Base-by-base conservation (phyloP, 2,797 vertebrate genomes). In the Rhincodon typus region DNA sequence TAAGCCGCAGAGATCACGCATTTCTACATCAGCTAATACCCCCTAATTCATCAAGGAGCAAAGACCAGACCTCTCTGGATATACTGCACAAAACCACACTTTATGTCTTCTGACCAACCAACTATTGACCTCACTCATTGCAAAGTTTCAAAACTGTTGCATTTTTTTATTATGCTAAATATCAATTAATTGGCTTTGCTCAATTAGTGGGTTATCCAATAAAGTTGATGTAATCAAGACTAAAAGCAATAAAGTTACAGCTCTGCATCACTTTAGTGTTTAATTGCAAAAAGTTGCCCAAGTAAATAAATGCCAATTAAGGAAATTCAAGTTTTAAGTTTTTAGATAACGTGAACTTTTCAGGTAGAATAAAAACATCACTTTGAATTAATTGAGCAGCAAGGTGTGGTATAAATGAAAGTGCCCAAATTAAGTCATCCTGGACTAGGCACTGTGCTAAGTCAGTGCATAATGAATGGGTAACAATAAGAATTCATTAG, bases 401-500 rank as follows among this genome's bases (percentile, higher is more conserved):
- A 69, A 93, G 90, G 21, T 69, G 21, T 38, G n/a, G 38, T 93
- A 3, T 93, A 7, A 93, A 42, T 67, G n/a, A 67, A 8, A 5
- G 17, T 38, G 62, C 66, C 38, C 62, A 93, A 42, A 67, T 93
- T 62, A 67, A 67, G 62, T 93, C 62, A 93, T 38, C 90, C 66
- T 67, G 62, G 66, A 93, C n/a, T 38, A 69, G 21, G n/a, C 66
- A 42, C 62, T 67, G 90, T 69, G 90, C 19, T 42, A 93, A 93
- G n/a, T 21, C 66, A 67, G 90, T 4, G 5, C n/a, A 93, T 38
- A 91, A 66, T 91, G 62, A 38, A 19, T 53, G 66, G 57, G 38
- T 93, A 69, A 93, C 38, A 69, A 66, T 93, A 21, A 93, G 21
- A 93, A 93, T 69, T 93, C 67, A 42, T 93, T 93, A 93, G 90